Evolutionary conservation across 2,113 vertebrate genomes (phyloP), one percentile per base, ranked within the genome.

Genomic region (Notechis scutatus): DNA sequence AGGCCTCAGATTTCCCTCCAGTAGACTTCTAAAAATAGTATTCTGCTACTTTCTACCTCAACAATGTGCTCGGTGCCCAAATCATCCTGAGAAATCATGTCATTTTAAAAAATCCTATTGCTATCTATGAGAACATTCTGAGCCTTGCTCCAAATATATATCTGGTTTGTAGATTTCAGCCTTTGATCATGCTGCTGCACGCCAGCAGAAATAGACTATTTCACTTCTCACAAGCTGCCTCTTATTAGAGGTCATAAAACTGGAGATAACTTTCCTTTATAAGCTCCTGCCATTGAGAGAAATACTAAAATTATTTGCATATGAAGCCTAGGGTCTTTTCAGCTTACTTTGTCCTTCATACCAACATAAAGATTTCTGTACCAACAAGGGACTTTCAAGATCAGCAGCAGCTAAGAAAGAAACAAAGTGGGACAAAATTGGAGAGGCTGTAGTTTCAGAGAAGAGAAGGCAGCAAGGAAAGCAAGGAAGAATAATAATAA

Each of bases 141-240:
- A 86, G 6, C 3, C 55, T 90, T 61, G 54, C 85, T 93, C 55
- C 69, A 57, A 85, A 93, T 42, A 56, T 21, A 56, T 81, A 54
- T 90, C 42, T 86, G 74, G 23, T 59, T 90, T 59, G 7, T 86
- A 23, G 74, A 86, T 50, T 64, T 29, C 42, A 90, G 45, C n/a
- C 45, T 90, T 90, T 85, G 93, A 94, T 94, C 88, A 29, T 29
- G 39, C 86, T 94, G 69, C 88, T 0, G 0, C 92, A 94, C 29
- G 74, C 94, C 56, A 93, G 21, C 69, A 69, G 50, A 95, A 94
- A 87, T 3, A 92, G 89, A 15, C 1, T 15, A 94, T 94, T 91
- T 92, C 55, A 85, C 89, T 87, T 85, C 42, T 92, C 50, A 57
- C 6, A 85, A 50, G 11, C 94, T 57, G 88, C 90, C 39, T 93